A percentile compares a stretch with the other conserved stretches of the same genome.
phyloP scores from a whole-genome alignment of 2,888 invertebrate species.

The Drosophila basisetae region DNA sequence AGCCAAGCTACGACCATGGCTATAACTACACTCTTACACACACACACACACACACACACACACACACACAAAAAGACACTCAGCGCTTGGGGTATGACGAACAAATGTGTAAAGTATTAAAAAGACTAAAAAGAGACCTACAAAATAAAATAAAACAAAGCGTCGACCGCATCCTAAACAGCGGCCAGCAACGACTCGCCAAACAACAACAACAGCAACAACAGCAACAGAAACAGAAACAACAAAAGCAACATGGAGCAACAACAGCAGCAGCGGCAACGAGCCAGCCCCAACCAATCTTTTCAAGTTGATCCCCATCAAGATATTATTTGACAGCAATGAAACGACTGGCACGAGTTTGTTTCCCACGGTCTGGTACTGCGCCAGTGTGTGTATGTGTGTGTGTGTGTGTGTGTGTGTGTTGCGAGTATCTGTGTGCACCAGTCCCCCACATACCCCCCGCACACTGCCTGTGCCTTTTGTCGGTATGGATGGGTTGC shows the following conservation, averaged over 20 bases:
- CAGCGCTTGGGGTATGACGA: conserved; percentile 72
- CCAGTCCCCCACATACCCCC: conserved; percentile 14
- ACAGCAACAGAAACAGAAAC: conserved; percentile 26
- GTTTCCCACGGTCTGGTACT: conserved; percentile 85
- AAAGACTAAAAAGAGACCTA: conserved; percentile 69
- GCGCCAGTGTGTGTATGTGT: conserved; percentile 63
- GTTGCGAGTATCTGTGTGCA: conserved; percentile 42
- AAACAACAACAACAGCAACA: conserved; percentile 50
- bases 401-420: conserved; percentile 39
- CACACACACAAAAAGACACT: conserved; percentile 41
- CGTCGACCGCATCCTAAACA: conserved; percentile 81
- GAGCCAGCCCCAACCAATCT: conserved; percentile 78
- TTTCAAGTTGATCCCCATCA: conserved; percentile 84
- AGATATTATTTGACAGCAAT: conserved; percentile 85
- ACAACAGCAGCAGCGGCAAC: conserved; percentile 50
- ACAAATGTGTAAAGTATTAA: conserved; percentile 81
- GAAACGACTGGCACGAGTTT: conserved; percentile 85
- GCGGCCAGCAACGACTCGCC: conserved; percentile 65
- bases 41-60: conserved; percentile 18
- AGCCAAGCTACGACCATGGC: conserved; percentile 51
- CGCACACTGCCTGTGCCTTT: conserved; percentile 47
- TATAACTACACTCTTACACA: conserved; percentile 44
- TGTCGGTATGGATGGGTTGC: conserved; percentile 63
- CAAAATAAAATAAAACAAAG: conserved; percentile 59
- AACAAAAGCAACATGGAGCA: conserved; percentile 27